Evolutionary conservation across 2,888 invertebrate species (phyloP).

Genomic region (Tachystola acroxantha): DNA sequence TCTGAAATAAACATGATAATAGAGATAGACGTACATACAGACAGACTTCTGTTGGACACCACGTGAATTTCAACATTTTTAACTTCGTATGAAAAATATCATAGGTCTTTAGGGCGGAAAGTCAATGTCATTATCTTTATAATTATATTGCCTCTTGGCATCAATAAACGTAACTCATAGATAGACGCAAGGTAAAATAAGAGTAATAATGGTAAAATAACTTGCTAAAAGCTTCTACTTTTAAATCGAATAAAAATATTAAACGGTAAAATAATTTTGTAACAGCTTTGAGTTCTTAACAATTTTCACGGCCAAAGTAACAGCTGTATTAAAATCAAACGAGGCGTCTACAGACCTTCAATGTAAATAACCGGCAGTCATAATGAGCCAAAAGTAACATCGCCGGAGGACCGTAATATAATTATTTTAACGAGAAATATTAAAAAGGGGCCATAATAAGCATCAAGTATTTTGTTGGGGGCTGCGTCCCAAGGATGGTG

Average conservation of each 20-base stretch:
- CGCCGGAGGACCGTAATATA: slow-evolving; percentile 16
- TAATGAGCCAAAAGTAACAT: slow-evolving; percentile 13
- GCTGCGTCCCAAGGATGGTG: neutral
- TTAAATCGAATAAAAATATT: neutral
- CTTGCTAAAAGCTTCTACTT: no score
- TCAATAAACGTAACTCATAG: no score
- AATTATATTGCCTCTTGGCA: no score
- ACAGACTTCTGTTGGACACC: no score
- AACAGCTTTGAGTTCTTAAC: neutral
- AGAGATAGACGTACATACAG: no score
- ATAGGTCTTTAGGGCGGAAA: no score
- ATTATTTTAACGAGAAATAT: slow-evolving; percentile 20
- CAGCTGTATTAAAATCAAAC: neutral
- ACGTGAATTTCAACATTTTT: no score
- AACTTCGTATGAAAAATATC: no score
- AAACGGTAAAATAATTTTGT: neutral
- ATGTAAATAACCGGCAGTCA: slow-evolving; percentile 13
- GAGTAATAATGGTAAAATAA: no score
- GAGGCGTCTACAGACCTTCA: slow-evolving; percentile 1
- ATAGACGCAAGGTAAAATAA: no score
- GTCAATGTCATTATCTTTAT: no score
- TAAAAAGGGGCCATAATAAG: slow-evolving; percentile 15
- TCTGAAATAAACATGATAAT: no score
- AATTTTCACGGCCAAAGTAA: neutral
- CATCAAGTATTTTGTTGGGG: slow-evolving; percentile 2